Conservation (phyloP, 2,888 invertebrate genomes). For the Macrosoma leucophasiata region DNA sequence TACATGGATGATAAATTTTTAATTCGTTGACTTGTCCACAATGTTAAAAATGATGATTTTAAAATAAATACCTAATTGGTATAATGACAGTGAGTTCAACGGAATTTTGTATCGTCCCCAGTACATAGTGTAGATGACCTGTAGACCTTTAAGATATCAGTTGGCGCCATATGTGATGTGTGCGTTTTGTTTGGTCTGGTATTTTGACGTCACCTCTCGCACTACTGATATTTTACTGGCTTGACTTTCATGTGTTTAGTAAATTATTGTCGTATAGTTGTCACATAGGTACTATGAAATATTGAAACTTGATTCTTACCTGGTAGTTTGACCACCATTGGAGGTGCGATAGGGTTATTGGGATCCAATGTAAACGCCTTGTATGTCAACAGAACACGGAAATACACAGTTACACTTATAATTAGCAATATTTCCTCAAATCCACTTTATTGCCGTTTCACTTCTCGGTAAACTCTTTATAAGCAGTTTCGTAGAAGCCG, state of each 20-base stretch:
- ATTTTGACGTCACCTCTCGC: too few relatives aligned
- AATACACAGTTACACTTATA: slow-evolving; percentile 67
- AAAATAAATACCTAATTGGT: too few relatives aligned
- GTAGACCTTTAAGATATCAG: slow-evolving; percentile 27
- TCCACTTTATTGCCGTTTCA: slow-evolving; percentile 69
- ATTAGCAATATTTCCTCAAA: slow-evolving; percentile 70
- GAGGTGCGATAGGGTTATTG: slow-evolving; percentile 62
- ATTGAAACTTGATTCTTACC: slow-evolving; percentile 41
- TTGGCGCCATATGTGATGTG: slow-evolving; percentile 25
- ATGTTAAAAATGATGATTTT: too few relatives aligned
- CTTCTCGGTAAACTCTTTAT: slow-evolving; percentile 71
- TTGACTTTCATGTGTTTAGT: too few relatives aligned
- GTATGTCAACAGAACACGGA: slow-evolving; percentile 57
- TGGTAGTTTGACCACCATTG: slow-evolving; percentile 74
- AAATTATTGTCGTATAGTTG: too few relatives aligned
- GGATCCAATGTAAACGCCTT: slow-evolving; percentile 74
- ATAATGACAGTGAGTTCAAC: too few relatives aligned
- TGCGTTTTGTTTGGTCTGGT: slow-evolving; percentile 8
- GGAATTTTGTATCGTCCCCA: not conserved
- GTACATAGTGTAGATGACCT: slow-evolving; percentile 24
- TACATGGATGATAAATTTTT: too few relatives aligned
- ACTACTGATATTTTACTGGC: too few relatives aligned
- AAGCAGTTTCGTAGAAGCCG: slow-evolving; percentile 69
- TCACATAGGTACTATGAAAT: slow-evolving; percentile 6
- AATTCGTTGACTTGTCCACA: too few relatives aligned